phyloP scores from a whole-genome alignment of 2,113 vertebrate species.

The Crocuta crocuta region DNA sequence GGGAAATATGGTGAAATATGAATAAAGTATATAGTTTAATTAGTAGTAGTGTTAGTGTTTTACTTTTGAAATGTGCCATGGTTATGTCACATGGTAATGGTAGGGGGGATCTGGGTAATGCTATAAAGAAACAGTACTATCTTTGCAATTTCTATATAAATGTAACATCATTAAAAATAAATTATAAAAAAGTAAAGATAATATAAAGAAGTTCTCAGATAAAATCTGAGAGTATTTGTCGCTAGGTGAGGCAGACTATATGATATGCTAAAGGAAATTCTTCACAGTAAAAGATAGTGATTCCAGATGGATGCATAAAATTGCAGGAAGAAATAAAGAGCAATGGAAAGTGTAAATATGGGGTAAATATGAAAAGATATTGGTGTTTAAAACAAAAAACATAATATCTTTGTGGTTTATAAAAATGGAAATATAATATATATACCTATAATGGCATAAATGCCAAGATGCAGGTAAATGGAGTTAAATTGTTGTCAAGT shows the following conservation, averaged over 20 bases:
- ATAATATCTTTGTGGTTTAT: neutral
- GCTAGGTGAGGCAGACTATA: neutral
- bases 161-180: neutral
- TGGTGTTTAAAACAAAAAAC: neutral
- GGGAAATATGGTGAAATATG: neutral
- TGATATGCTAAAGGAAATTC: neutral
- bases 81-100: neutral
- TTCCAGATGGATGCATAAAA: neutral
- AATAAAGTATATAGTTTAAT: neutral
- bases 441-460: neutral
- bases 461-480: neutral
- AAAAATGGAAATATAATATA: neutral
- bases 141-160: neutral
- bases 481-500: neutral
- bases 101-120: neutral
- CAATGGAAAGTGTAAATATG: neutral
- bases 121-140: neutral
- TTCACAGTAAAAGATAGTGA: neutral
- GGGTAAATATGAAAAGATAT: neutral
- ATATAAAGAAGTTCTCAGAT: neutral
- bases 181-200: neutral
- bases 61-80: neutral
- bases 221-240: neutral
- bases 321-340: neutral
- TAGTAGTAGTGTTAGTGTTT: neutral